A percentile compares a stretch with the other conserved stretches of the same genome.
These are phyloP conservation scores for Aphelinus atriplicis DNA, from an alignment of 1,140 invertebrate species.

Conservation along the genomic window DNA sequence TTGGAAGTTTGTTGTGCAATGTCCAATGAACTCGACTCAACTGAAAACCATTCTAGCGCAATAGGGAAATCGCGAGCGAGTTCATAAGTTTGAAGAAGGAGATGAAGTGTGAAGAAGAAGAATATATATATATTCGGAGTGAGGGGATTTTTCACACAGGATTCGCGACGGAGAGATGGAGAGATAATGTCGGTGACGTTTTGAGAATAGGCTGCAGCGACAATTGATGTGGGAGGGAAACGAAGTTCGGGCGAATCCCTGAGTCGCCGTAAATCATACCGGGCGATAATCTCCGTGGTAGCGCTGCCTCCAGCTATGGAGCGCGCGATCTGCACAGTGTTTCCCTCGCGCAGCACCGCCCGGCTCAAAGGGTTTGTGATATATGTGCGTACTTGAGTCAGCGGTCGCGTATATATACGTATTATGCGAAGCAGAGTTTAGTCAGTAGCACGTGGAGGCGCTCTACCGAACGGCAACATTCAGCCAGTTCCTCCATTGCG, in stretches of 20 bases:
- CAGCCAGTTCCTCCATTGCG: conserved; percentile 46
- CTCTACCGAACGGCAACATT: conserved; percentile 44
- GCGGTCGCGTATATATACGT: too few relatives aligned
- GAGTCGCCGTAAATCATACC: conserved; percentile 46
- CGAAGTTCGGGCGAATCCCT: conserved; percentile 13
- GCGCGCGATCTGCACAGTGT: conserved; percentile 17
- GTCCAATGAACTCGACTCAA: background rate
- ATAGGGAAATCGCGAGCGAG: conserved; percentile 8
- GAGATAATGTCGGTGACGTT: too few relatives aligned
- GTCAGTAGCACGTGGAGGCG: too few relatives aligned
- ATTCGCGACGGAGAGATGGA: too few relatives aligned
- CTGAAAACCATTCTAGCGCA: conserved; percentile 24
- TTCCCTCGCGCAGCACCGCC: background rate
- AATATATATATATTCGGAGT: too few relatives aligned
- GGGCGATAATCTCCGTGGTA: conserved; percentile 45
- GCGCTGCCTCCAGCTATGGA: conserved; percentile 38
- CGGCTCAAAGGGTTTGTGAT: conserved; percentile 6
- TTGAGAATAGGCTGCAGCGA: too few relatives aligned
- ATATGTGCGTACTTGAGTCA: conserved; percentile 7
- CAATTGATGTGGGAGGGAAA: too few relatives aligned
- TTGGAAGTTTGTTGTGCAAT: conserved; percentile 6
- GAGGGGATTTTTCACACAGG: too few relatives aligned
- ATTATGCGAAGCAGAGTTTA: too few relatives aligned
- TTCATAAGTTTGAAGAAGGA: too few relatives aligned
- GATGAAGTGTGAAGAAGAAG: too few relatives aligned